A percentile compares a stretch with the other conserved stretches of the same genome.
Conservation (phyloP, 92 coral and sea anemone species). For the Umimayanthus chanpuru region DNA sequence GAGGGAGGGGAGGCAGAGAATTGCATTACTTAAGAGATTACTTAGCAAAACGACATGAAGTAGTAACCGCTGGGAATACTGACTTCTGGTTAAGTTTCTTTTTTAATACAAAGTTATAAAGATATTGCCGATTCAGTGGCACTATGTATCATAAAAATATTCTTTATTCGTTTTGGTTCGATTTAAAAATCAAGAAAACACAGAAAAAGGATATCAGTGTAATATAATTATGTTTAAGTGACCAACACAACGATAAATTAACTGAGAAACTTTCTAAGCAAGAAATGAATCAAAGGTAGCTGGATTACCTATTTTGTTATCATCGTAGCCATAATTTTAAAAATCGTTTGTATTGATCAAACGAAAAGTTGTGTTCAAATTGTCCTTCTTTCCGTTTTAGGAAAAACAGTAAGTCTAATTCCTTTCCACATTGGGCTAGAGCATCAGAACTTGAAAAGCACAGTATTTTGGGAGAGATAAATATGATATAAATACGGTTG, state of each 20-base stretch:
- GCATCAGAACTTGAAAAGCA: not conserved
- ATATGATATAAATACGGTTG: not conserved
- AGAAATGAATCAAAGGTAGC: not conserved
- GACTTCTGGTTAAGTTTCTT: not conserved
- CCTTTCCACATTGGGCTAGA: too few relatives aligned
- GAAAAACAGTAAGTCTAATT: not conserved
- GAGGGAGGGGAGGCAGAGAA: not conserved
- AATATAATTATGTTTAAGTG: too few relatives aligned
- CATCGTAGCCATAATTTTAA: not conserved
- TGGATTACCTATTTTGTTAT: not conserved
- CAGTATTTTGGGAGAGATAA: not conserved
- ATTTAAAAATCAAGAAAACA: too few relatives aligned
- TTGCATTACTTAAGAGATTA: not conserved
- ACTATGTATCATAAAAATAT: not conserved
- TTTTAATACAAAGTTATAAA: not conserved
- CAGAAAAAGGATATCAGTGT: not conserved
- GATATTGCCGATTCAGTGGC: not conserved
- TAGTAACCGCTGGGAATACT: not conserved
- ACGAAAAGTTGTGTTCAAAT: not conserved
- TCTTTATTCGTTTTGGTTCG: not conserved
- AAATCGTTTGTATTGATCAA: constrained; percentile 4
- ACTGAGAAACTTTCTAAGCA: not conserved
- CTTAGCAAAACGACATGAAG: not conserved
- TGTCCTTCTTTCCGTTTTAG: constrained; percentile 5
- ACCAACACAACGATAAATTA: not conserved